These are phyloP conservation scores for Atta cephalotes DNA, from an alignment of 1,140 invertebrate genomes.

Conservation along the genomic window DNA sequence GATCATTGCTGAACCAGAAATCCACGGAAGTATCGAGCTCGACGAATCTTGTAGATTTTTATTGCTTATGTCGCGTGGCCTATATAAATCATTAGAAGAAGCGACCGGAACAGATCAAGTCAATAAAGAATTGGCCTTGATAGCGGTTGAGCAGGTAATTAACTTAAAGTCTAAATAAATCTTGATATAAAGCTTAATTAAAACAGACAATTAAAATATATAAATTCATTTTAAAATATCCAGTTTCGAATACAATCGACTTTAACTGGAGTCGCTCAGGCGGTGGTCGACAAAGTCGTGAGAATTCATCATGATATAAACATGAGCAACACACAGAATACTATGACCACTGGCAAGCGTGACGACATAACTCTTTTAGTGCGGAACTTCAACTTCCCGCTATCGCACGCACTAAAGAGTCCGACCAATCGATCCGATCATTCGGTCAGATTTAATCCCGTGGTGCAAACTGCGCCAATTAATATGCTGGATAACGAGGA, in stretches of 20 bases:
- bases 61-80: conserved; percentile 93
- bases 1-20: conserved; percentile 94
- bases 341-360: conserved; percentile 86
- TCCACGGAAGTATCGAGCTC: conserved; percentile 92
- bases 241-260: conserved; percentile 93
- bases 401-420: conserved; percentile 88
- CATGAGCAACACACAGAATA: conserved; percentile 88
- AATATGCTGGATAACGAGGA: conserved; percentile 69
- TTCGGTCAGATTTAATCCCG: conserved; percentile 88
- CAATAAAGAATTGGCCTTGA: conserved; percentile 92
- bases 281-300: conserved; percentile 94
- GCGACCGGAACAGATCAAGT: conserved; percentile 92
- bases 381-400: conserved; percentile 94
- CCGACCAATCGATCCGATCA: conserved; percentile 81
- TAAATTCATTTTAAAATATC: conserved; percentile 3
- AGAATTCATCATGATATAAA: conserved; percentile 94
- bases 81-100: conserved; percentile 94
- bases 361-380: conserved; percentile 95
- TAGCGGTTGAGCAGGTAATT: conserved; percentile 91
- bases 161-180: neutral
- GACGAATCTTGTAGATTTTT: conserved; percentile 94
- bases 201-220: neutral
- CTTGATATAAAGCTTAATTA: neutral
- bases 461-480: conserved; percentile 85
- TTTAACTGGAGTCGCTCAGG: conserved; percentile 93